phyloP scores from a whole-genome alignment of 2,113 vertebrate species.

The Callionymus lyra region DNA sequence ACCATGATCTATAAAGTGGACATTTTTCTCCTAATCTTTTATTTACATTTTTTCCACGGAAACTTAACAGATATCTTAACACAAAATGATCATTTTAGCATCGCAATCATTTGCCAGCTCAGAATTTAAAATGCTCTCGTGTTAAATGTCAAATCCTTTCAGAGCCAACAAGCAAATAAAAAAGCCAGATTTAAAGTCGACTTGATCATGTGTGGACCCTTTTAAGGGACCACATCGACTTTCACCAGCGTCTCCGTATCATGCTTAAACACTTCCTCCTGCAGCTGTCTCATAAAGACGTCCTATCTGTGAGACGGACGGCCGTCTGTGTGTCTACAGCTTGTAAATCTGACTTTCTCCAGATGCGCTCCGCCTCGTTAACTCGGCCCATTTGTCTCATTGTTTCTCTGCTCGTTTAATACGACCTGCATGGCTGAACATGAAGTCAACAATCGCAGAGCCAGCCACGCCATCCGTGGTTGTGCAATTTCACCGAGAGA shows the following conservation, averaged over 20 bases:
- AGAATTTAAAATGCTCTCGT: too few relatives aligned
- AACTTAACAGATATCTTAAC: too few relatives aligned
- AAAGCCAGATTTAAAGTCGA: too few relatives aligned
- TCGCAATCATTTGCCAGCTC: too few relatives aligned
- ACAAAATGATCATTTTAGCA: too few relatives aligned
- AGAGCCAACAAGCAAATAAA: too few relatives aligned
- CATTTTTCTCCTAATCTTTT: too few relatives aligned
- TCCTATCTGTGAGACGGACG: slow-evolving; percentile 23
- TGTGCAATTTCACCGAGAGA: slow-evolving; percentile 1
- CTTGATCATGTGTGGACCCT: too few relatives aligned
- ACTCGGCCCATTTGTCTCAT: slow-evolving; percentile 34
- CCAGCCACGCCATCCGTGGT: slow-evolving; percentile 13
- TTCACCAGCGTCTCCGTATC: slow-evolving; percentile 22
- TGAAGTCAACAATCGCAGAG: slow-evolving; percentile 34
- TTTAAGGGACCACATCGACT: too few relatives aligned
- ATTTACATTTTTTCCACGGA: too few relatives aligned
- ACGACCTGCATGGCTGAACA: slow-evolving; percentile 44
- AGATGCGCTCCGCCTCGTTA: slow-evolving; percentile 45
- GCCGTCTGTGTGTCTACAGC: slow-evolving; percentile 19
- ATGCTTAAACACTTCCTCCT: slow-evolving; percentile 35
- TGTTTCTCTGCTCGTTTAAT: slow-evolving; percentile 34
- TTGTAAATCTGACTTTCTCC: slow-evolving; percentile 47
- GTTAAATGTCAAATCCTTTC: too few relatives aligned
- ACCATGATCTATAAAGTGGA: too few relatives aligned
- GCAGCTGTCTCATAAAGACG: slow-evolving; percentile 46